These are phyloP conservation scores for Xanthostigma xanthostigma DNA, from an alignment of 2,888 invertebrate genomes.

Conservation along the genomic window DNA sequence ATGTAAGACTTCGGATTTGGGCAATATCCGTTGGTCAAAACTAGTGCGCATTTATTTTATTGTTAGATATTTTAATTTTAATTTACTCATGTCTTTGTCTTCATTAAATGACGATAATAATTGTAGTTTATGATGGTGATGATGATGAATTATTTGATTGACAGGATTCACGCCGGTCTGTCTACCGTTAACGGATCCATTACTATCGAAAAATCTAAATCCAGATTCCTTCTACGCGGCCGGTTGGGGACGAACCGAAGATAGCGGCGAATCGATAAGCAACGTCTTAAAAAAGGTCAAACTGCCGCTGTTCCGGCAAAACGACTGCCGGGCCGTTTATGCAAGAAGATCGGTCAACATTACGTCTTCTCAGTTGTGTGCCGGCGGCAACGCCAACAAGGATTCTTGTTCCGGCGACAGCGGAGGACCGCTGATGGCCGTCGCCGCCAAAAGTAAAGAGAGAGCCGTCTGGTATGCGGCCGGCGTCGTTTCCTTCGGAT, in stretches of 20 bases:
- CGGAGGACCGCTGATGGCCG: constrained; percentile 55
- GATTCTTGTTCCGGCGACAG: constrained; percentile 65
- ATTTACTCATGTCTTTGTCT: too few species aligned
- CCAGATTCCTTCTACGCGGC: neutral
- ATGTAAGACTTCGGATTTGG: too few species aligned
- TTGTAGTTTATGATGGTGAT: too few species aligned
- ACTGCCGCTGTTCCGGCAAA: neutral
- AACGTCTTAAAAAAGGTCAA: neutral
- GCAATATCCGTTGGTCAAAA: too few species aligned
- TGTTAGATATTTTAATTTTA: too few species aligned
- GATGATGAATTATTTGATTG: too few species aligned
- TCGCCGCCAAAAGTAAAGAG: constrained; percentile 24
- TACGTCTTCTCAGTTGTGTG: constrained; percentile 46
- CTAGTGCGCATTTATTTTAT: too few species aligned
- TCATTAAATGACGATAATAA: too few species aligned
- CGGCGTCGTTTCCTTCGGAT: constrained; percentile 53
- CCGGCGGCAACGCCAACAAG: constrained; percentile 47
- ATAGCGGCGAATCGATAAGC: too few species aligned
- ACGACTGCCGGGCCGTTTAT: neutral
- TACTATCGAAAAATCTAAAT: neutral
- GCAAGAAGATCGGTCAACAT: constrained; percentile 26
- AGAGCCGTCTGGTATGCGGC: constrained; percentile 37
- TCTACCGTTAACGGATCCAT: too few species aligned
- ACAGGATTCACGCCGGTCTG: too few species aligned
- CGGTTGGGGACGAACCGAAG: too few species aligned